Conservation (phyloP, 2,113 vertebrate genomes). For the Macroglossus sobrinus region DNA sequence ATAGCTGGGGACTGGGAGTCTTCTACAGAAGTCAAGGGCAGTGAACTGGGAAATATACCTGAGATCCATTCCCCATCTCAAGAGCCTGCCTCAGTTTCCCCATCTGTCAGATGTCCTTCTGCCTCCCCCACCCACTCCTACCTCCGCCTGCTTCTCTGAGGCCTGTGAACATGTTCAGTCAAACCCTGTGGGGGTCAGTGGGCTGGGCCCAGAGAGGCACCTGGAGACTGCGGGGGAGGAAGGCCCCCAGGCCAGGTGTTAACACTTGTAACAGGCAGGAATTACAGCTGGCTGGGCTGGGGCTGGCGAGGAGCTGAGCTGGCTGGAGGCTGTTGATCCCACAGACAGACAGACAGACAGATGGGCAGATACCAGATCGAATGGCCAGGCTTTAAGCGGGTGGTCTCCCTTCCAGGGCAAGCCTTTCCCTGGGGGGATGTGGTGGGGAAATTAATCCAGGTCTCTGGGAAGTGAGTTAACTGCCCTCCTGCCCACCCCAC, state of each 20-base stretch:
- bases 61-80: not conserved
- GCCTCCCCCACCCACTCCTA: conserved; percentile 22
- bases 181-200: conserved; percentile 76
- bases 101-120: conserved; percentile 36
- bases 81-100: conserved; percentile 67
- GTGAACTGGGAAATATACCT: not conserved
- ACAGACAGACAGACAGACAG: conserved; percentile 75
- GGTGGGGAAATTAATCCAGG: not conserved
- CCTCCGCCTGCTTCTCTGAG: conserved; percentile 34
- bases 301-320: conserved; percentile 51
- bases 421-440: not conserved
- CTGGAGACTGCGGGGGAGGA: conserved; percentile 78
- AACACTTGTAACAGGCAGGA: conserved; percentile 78
- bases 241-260: conserved; percentile 77
- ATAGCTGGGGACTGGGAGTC: not conserved
- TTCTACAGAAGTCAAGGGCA: not conserved
- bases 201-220: conserved; percentile 74
- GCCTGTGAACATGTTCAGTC: conserved; percentile 76
- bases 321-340: conserved; percentile 76
- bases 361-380: conserved; percentile 68
- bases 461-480: conserved; percentile 29
- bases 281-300: conserved; percentile 74
- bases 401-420: conserved; percentile 57
- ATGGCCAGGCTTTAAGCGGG: conserved; percentile 66
- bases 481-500: not conserved